These are phyloP conservation scores for Edolisoma coerulescens DNA, from an alignment of 2,113 vertebrate genomes.

Conservation along the genomic window DNA sequence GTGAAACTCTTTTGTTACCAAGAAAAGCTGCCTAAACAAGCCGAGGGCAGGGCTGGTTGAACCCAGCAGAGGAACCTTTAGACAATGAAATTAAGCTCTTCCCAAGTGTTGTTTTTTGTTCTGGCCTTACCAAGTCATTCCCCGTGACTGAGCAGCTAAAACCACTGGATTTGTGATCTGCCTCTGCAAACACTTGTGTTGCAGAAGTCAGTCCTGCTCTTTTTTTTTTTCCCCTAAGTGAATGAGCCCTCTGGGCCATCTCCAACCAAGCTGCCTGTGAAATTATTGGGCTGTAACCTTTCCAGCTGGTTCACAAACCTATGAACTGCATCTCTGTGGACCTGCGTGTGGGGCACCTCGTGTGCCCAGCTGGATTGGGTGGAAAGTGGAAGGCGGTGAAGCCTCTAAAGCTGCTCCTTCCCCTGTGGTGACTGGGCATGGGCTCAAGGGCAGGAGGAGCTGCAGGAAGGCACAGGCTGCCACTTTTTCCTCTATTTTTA, in stretches of 20 bases:
- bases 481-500: background rate
- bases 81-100: conserved; percentile 52
- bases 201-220: conserved; percentile 1
- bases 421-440: rapidly evolving
- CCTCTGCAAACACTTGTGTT: conserved; percentile 14
- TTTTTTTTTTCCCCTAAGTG: background rate
- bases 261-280: background rate
- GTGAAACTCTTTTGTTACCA: conserved; percentile 24
- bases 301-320: background rate
- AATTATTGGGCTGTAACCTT: background rate
- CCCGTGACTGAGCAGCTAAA: conserved; percentile 30
- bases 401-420: background rate
- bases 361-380: background rate
- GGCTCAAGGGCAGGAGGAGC: rapidly evolving
- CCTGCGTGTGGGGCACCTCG: rapidly evolving
- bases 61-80: background rate
- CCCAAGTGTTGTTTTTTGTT: conserved; percentile 44
- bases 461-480: background rate
- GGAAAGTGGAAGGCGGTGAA: background rate
- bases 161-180: conserved; percentile 36
- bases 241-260: background rate
- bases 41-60: background rate
- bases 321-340: background rate
- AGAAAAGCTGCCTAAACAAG: conserved; percentile 45
- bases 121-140: conserved; percentile 26